Percentiles rank a stretch among this genome's conserved stretches.
phyloP scores from a whole-genome alignment of 1,140 invertebrate species.

The Adelges cooleyi region DNA sequence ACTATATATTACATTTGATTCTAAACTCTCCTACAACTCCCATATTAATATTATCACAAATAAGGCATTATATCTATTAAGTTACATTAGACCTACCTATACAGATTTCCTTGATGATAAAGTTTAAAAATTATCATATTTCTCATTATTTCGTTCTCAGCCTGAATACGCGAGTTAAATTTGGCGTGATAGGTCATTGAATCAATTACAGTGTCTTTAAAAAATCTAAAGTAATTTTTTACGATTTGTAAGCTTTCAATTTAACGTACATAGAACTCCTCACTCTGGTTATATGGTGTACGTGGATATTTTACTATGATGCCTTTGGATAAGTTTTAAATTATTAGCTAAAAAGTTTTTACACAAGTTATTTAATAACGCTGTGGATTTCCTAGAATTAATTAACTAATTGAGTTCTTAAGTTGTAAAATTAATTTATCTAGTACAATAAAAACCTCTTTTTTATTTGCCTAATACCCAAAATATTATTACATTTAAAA shows the following conservation, averaged over 20 bases:
- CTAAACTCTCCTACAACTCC: neutral
- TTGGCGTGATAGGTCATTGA: neutral
- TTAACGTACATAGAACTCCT: neutral
- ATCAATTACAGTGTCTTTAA: neutral
- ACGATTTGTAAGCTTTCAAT: neutral
- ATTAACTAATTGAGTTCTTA: too few species aligned
- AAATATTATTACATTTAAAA: too few species aligned
- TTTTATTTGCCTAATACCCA: too few species aligned
- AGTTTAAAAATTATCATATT: neutral
- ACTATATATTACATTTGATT: neutral
- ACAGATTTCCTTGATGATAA: neutral
- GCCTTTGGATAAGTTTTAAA: too few species aligned
- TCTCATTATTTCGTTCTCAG: neutral
- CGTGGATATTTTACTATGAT: too few species aligned
- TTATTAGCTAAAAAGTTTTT: too few species aligned
- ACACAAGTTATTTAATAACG: too few species aligned
- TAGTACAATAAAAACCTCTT: too few species aligned
- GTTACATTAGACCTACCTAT: neutral
- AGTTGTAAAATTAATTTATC: too few species aligned
- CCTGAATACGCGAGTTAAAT: neutral
- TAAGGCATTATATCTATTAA: neutral
- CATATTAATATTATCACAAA: neutral
- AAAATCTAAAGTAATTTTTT: neutral
- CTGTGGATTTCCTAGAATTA: too few species aligned
- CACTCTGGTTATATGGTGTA: neutral